These are phyloP conservation scores for Cricetomys ansorgei DNA, from an alignment of 2,113 vertebrate species.

Conservation along the genomic window DNA sequence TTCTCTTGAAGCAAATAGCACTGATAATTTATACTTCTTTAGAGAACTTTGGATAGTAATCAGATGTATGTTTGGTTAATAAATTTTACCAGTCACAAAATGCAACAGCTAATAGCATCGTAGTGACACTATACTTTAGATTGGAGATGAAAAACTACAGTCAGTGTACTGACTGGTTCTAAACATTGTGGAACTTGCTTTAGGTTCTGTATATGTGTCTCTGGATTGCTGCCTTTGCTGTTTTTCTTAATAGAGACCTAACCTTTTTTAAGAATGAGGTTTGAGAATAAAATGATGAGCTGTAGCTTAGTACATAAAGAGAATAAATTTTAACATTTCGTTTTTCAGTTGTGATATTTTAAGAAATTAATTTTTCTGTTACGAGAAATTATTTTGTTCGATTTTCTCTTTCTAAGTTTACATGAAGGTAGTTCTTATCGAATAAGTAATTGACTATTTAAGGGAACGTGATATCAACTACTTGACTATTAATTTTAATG, in stretches of 20 bases:
- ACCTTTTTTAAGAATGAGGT: neutral
- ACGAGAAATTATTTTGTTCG: constrained; percentile 76
- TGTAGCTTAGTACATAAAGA: constrained; percentile 57
- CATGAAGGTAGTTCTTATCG: neutral
- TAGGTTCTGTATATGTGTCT: neutral
- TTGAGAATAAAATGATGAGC: neutral
- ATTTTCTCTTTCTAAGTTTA: constrained; percentile 70
- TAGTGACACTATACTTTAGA: rapidly evolving
- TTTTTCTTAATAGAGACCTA: constrained; percentile 33
- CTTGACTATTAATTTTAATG: constrained; percentile 36
- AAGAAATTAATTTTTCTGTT: constrained; percentile 76
- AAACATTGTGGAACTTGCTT: neutral
- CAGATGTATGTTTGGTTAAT: constrained; percentile 57
- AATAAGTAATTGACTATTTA: neutral
- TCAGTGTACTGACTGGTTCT: neutral
- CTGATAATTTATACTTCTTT: constrained; percentile 75
- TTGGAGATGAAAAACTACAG: neutral
- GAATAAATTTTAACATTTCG: constrained; percentile 68
- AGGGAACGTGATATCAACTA: neutral
- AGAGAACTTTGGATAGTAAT: constrained; percentile 55
- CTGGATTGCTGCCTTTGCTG: neutral
- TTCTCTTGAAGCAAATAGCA: constrained; percentile 74
- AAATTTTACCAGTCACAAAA: constrained; percentile 70
- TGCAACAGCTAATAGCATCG: rapidly evolving
- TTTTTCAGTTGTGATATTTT: constrained; percentile 75